Base-by-base conservation (phyloP, 1,140 invertebrate genomes). In the Eciton burchellii region DNA sequence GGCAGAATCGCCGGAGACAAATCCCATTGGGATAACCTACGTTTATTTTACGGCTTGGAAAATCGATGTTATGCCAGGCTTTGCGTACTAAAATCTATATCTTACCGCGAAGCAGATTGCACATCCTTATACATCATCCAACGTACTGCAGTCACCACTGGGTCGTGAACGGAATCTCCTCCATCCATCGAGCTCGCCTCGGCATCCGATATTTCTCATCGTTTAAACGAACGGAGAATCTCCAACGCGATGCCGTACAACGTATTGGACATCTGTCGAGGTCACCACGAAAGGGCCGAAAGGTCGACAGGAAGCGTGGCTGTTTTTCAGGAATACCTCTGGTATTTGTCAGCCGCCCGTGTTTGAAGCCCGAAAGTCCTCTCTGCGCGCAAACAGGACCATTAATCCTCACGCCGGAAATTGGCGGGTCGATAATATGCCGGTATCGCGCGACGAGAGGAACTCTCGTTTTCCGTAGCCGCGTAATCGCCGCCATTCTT, bases 381-480 rank as follows among this genome's bases (percentile, higher is more conserved):
- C 19, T 19, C n/a, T 12, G 29, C 24, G 63, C 56, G 24, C 62
- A 71, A 85, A 86, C 66, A 86, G 76, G 79, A 29, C 16, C 52
- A 45, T 79, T 70, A 73, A 81, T 81, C 59, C 60, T 52, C 57
- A n/a, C 8, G 2, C 77, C 77, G 77, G 77, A 81, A 81, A 81
- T 81, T 81, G 56, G 49, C 49, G 62, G 29, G 19, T 54, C 41
- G 52, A 57, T 79, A 68, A 70, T 79, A 68, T 57, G 63, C 49
- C 62, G 26, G 35, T 35, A 35, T 35, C n/a, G 12, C 35, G 12
- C 74, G 24, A 54, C 52, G 52, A 21, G 47, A 77, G 54, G 16
- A 11, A 70, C 68, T 79, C 70, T 68, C 63, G 70, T 70, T 79
- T 70, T 63, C 71, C 35, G 41, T 21, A 57, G 62, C 12, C 63